phyloP scores from a whole-genome alignment of 2,797 vertebrate species.

The Malurus leucopterus region DNA sequence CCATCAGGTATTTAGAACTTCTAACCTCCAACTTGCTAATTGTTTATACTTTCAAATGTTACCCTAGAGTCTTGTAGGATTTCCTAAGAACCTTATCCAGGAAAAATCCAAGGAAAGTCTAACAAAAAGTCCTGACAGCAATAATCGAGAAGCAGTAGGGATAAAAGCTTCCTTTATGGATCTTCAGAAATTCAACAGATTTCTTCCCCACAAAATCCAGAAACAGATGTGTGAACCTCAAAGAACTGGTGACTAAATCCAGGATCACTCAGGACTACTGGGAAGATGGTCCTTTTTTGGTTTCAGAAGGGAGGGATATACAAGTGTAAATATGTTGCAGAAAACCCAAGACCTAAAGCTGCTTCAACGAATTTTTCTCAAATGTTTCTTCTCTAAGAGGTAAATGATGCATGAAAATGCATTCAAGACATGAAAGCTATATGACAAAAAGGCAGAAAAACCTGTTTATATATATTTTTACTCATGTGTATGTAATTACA shows the following conservation, averaged over 20 bases:
- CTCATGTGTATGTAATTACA: not conserved
- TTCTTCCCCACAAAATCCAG: not conserved
- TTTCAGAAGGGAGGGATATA: not conserved
- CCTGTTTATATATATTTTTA: not conserved
- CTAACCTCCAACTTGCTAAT: not conserved
- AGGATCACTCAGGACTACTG: not conserved
- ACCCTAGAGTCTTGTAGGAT: not conserved
- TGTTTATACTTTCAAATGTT: not conserved
- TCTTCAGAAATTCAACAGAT: not conserved
- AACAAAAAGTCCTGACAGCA: not conserved
- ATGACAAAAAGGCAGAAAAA: not conserved
- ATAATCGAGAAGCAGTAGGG: accelerated
- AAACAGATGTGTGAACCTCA: not conserved
- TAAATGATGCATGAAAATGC: not conserved
- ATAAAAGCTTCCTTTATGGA: not conserved
- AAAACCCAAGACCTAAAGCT: not conserved
- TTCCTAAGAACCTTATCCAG: not conserved
- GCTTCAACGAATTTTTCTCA: not conserved
- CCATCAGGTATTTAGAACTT: not conserved
- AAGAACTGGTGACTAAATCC: not conserved
- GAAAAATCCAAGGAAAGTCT: not conserved
- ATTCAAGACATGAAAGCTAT: not conserved
- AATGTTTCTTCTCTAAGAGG: not conserved
- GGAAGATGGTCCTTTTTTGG: not conserved
- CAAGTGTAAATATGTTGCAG: not conserved